These are phyloP conservation scores for Megaceryle maxima DNA, from an alignment of 2,113 vertebrate species.

Conservation along the genomic window DNA sequence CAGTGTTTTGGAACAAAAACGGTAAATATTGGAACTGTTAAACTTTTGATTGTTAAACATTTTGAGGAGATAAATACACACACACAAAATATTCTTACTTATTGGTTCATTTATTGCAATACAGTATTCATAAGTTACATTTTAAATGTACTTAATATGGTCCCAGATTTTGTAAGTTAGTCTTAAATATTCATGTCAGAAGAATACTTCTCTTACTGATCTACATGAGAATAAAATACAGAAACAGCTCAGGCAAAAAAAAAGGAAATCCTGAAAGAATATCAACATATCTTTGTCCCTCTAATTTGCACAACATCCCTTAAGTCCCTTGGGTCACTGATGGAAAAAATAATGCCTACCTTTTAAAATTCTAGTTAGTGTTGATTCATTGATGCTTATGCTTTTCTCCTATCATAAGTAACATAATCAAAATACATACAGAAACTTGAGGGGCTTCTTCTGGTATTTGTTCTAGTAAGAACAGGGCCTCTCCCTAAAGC, in stretches of 20 bases:
- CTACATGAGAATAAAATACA: neutral
- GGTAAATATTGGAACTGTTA: neutral
- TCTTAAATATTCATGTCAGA: neutral
- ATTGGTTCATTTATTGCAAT: neutral
- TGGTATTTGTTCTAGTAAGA: neutral
- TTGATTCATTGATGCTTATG: neutral
- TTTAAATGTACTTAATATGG: neutral
- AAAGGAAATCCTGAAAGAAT: neutral
- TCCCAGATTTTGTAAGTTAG: neutral
- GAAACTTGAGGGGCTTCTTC: neutral
- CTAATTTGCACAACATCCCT: neutral
- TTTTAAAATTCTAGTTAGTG: neutral
- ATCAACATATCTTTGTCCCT: neutral
- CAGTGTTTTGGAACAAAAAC: neutral
- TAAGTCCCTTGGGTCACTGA: neutral
- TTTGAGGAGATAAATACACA: neutral
- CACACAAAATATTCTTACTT: neutral
- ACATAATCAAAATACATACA: neutral
- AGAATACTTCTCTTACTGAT: neutral
- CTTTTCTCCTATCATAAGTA: neutral
- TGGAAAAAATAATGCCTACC: neutral
- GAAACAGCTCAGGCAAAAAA: neutral
- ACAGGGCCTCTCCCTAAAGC: neutral
- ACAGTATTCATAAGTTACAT: neutral
- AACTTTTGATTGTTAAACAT: neutral